Base-by-base conservation (phyloP, 2,888 invertebrate genomes). In the Epiperipatus broadwayi region DNA sequence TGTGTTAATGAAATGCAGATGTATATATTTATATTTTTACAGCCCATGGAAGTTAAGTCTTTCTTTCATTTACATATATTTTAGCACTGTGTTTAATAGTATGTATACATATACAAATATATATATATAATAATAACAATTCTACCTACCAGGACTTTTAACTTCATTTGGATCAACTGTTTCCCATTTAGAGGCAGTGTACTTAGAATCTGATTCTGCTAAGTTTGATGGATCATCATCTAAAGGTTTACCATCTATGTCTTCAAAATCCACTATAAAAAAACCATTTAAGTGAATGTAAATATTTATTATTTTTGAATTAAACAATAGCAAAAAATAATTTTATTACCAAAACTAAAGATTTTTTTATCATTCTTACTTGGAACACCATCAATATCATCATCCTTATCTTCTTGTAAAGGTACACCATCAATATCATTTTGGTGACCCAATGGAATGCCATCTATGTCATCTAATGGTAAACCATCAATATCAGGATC, bases 151-250 rank as follows among this genome's bases (percentile, higher is more conserved):
- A 50, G 61, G 62, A 21, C 58, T 75, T 56, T 79, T 78, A 5
- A 73, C 66, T 56, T 77, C 73, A 50, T 77, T 74, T 18, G 85
- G 83, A 62, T 91, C 89, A 18, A 95, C 80, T 31, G 78, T 79
- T 68, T 95, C 91, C 93, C 93, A 95, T 58, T 85, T 81, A 2
- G 89, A 89, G 5, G 81, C 79, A 41, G 85, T 76, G 64, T 91
- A 55, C 34, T 49, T 50, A 5, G 46, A n/a, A n/a, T n/a, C n/a
- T n/a, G n/a, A n/a, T n/a, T n/a, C n/a, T n/a, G n/a, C n/a, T n/a
- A n/a, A 29, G 14, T 29, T 29, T 4, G 29, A 29, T 4, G 14
- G 3, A 16, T 3, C 5, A 16, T 3, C 29, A n/a, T n/a, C n/a
- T n/a, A n/a, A n/a, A n/a, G n/a, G n/a, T n/a, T n/a, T n/a, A 10